These are phyloP conservation scores for Drosophila pseudotalamancana DNA, from an alignment of 2,888 invertebrate species.

Conservation along the genomic window DNA sequence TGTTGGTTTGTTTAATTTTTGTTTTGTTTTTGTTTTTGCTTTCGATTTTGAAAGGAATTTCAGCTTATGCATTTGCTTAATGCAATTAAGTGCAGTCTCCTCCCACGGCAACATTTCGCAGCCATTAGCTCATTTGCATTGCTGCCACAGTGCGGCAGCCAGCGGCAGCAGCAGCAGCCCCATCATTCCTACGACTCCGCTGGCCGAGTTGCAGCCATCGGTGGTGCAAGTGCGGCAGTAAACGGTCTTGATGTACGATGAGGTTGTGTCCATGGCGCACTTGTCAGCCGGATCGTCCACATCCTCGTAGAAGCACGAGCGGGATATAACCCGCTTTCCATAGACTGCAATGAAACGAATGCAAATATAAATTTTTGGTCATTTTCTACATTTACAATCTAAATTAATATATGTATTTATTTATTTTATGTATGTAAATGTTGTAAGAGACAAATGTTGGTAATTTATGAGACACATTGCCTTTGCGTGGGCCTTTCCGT, in stretches of 20 bases:
- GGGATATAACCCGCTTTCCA: constrained; percentile 83
- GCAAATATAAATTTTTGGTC: constrained; percentile 27
- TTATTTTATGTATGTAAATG: background rate
- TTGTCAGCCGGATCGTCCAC: constrained; percentile 82
- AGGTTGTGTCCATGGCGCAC: constrained; percentile 82
- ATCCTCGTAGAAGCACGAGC: constrained; percentile 84
- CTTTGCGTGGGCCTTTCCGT: constrained; percentile 56
- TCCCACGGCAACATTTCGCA: constrained; percentile 5
- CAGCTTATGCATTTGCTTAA: constrained; percentile 32
- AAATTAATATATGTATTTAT: constrained; percentile 43
- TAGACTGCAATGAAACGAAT: constrained; percentile 80
- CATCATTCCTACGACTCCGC: constrained; percentile 62
- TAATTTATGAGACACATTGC: constrained; percentile 41
- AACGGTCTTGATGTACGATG: constrained; percentile 83
- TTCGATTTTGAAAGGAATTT: constrained; percentile 29
- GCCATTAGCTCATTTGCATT: constrained; percentile 63
- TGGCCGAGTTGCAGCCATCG: constrained; percentile 83
- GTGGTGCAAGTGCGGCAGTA: constrained; percentile 83
- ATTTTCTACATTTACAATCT: constrained; percentile 28
- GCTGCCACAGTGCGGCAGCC: constrained; percentile 52
- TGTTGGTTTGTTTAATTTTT: background rate
- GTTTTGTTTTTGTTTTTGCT: constrained; percentile 2
- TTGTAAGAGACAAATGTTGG: constrained; percentile 18
- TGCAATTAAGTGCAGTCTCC: constrained; percentile 59
- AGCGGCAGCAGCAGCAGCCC: constrained; percentile 69